Percentiles rank a stretch among this genome's conserved stretches.
These are phyloP conservation scores for Leptinotarsa haldemani DNA, from an alignment of 2,888 invertebrate genomes.

Conservation along the genomic window DNA sequence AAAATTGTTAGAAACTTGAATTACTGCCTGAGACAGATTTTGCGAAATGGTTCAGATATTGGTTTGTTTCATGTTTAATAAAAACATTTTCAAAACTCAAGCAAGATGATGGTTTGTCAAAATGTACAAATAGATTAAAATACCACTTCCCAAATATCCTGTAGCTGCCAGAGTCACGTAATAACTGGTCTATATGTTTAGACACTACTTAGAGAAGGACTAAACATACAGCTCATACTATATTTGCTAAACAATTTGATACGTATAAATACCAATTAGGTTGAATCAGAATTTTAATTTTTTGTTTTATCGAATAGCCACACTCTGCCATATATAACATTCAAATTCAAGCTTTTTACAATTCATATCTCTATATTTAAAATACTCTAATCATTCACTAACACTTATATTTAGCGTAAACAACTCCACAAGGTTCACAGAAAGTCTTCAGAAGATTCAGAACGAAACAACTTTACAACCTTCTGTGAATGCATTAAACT, in stretches of 20 bases:
- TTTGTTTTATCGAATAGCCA: slow-evolving; percentile 52
- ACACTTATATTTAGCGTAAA: slow-evolving; percentile 61
- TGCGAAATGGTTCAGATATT: neutral
- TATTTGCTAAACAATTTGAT: slow-evolving; percentile 52
- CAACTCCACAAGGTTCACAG: slow-evolving; percentile 42
- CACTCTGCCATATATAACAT: slow-evolving; percentile 53
- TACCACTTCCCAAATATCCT: neutral
- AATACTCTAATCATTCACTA: slow-evolving; percentile 63
- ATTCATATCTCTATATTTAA: slow-evolving; percentile 51
- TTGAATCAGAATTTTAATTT: slow-evolving; percentile 52
- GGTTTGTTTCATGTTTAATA: neutral
- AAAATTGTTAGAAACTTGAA: slow-evolving; percentile 10
- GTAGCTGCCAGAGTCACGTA: slow-evolving; percentile 3
- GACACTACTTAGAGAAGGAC: slow-evolving; percentile 33
- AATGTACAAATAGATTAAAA: neutral
- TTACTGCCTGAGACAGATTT: slow-evolving; percentile 2
- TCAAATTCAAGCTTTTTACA: slow-evolving; percentile 58
- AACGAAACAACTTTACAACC: slow-evolving; percentile 17
- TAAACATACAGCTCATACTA: slow-evolving; percentile 42
- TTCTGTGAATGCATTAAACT: slow-evolving; percentile 51
- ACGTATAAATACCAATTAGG: slow-evolving; percentile 61
- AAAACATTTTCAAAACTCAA: neutral
- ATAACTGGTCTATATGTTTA: slow-evolving; percentile 34
- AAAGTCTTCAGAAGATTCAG: slow-evolving; percentile 19
- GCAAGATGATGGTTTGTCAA: neutral